Evolutionary conservation across 2,113 vertebrate genomes (phyloP).

Genomic region (Epinephelus lanceolatus): DNA sequence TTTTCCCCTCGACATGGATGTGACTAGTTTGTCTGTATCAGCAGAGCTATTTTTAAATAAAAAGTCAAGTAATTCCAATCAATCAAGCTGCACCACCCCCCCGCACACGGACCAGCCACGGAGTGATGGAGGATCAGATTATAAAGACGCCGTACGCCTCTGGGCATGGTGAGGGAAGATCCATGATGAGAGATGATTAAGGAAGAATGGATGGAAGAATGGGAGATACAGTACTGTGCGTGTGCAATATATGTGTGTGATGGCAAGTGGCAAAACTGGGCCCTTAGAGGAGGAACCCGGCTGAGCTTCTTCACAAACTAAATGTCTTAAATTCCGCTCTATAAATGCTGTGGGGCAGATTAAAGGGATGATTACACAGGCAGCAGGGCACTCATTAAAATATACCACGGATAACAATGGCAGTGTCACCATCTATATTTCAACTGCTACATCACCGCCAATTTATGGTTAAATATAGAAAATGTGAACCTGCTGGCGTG

Average conservation of each 20-base stretch:
- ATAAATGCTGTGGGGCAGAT: constrained; percentile 60
- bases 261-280: constrained; percentile 21
- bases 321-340: constrained; percentile 64
- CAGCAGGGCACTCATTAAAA: constrained; percentile 67
- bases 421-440: constrained; percentile 34
- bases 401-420: constrained; percentile 54
- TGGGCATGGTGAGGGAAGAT: constrained; percentile 35
- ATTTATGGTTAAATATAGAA: constrained; percentile 25
- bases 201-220: constrained; percentile 51
- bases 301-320: constrained; percentile 50
- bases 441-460: constrained; percentile 24
- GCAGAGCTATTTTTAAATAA: constrained; percentile 44
- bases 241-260: background rate
- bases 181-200: constrained; percentile 60
- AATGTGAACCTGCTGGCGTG: constrained; percentile 16
- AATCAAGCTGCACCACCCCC: constrained; percentile 37
- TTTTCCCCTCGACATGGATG: background rate
- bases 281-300: constrained; percentile 37
- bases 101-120: constrained; percentile 17
- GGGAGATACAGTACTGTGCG: background rate
- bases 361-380: constrained; percentile 60
- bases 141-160: constrained; percentile 40
- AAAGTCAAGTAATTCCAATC: constrained; percentile 53
- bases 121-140: constrained; percentile 59
- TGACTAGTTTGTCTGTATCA: constrained; percentile 36